phyloP scores from a whole-genome alignment of 30 jellyfish, hydroid and myxozoan genomes.

The Clytia hemisphaerica region DNA sequence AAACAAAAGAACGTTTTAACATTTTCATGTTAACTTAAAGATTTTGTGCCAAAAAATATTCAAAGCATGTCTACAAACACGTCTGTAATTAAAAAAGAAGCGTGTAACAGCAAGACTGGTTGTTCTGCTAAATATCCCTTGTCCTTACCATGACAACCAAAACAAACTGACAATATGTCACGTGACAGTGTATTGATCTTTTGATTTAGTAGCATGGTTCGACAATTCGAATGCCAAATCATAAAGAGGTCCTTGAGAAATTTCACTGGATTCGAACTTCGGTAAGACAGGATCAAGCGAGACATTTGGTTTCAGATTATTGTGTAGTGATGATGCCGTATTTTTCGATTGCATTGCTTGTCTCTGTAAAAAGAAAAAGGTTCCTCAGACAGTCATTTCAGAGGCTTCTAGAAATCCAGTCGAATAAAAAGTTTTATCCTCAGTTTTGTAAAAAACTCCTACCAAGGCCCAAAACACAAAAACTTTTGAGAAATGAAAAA shows the following conservation, averaged over 20 bases:
- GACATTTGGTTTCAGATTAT: background rate
- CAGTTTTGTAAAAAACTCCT: no score
- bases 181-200: constrained; percentile 6
- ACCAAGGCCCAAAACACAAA: no score
- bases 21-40: no score
- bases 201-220: constrained; percentile 16
- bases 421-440: background rate
- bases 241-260: constrained; percentile 88
- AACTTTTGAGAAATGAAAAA: no score
- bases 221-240: constrained; percentile 84
- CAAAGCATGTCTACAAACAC: background rate
- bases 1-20: no score
- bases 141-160: background rate
- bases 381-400: no score
- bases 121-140: background rate
- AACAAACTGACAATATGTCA: background rate
- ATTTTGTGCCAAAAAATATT: no score
- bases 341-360: constrained; percentile 7
- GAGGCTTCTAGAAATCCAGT: background rate
- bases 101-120: background rate
- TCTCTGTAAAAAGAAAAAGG: no score
- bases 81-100: background rate
- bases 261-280: constrained; percentile 38
- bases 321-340: background rate
- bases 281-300: constrained; percentile 24